These are phyloP conservation scores for Nycteola revayana DNA, from an alignment of 2,888 invertebrate genomes.

Conservation along the genomic window DNA sequence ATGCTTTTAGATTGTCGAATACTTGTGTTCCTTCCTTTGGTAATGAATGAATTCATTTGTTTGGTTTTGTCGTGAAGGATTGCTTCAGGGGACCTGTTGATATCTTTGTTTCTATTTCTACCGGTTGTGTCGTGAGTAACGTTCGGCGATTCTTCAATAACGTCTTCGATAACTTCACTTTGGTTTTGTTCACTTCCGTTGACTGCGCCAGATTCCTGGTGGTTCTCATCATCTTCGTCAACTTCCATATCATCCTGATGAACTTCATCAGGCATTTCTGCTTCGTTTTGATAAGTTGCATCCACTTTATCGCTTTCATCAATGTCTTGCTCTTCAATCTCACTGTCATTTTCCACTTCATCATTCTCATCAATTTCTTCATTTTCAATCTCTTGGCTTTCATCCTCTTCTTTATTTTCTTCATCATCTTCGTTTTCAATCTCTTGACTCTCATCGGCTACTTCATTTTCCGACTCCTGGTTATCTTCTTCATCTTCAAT, in stretches of 20 bases:
- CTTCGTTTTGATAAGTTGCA: constrained; percentile 13
- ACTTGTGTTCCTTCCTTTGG: constrained; percentile 46
- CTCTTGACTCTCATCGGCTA: background rate
- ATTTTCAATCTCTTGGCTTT: constrained; percentile 2
- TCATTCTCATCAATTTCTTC: constrained; percentile 2
- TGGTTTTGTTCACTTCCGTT: constrained; percentile 6
- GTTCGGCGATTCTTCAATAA: constrained; percentile 2
- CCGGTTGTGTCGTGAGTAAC: constrained; percentile 5
- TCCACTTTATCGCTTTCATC: constrained; percentile 9
- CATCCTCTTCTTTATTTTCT: constrained; percentile 5
- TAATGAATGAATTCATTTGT: constrained; percentile 41
- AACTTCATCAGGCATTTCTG: constrained; percentile 24
- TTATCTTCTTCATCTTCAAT: constrained; percentile 15
- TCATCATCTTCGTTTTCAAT: constrained; percentile 4
- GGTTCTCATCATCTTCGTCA: constrained; percentile 10
- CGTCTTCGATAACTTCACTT: constrained; percentile 5
- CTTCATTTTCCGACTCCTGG: constrained; percentile 1
- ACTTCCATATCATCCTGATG: constrained; percentile 18
- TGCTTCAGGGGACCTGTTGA: constrained; percentile 51
- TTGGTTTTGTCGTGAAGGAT: constrained; percentile 42
- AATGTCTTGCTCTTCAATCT: constrained; percentile 12
- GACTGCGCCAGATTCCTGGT: constrained; percentile 9
- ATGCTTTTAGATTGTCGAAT: constrained; percentile 49
- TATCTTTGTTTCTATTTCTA: constrained; percentile 16
- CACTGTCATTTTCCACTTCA: constrained; percentile 5